Base-by-base conservation (phyloP, 35 echinoderm and acorn worm genomes). In the Apostichopus californicus region DNA sequence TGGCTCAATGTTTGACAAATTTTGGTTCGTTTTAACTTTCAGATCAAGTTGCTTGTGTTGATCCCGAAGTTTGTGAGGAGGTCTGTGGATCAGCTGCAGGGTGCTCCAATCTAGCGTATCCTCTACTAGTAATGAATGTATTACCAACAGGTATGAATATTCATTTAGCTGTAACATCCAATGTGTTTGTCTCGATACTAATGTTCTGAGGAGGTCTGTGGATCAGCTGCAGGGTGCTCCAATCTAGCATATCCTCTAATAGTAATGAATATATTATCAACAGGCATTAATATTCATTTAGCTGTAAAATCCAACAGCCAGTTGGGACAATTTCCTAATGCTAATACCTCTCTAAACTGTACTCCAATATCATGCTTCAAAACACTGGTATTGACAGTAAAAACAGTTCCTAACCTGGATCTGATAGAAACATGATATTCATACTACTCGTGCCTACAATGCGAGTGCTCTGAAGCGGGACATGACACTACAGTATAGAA, bases 101-200 rank as follows among this genome's bases (percentile, higher is more conserved):
- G 54, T 98, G 97, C 80, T 96, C 97, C 7, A 98, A 98, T 77
- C 59, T 98, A 22, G 97, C 97, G 5, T 98, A 98, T 75, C 97
- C 97, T 59, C 81, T 94, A 1, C 77, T 98, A 57, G 97, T 98
- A 18, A 98, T 98, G 97, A 87, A 96, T 53, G 73, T 96, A 17
- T 88, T 98, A 24, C 97, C 97, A 66, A 92, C 71, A 78, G 97
- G 97, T 96, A 28, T 68, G 17, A 68, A 68, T 68, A 68, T 68
- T 68, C 64, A 68, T 68, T 28, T 28, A 28, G 26, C 26, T 28
- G 26, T 28, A 28, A 28, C 0, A 28, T 28, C 26, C 26, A 28
- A 1, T 28, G 26, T 1, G 26, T 28, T 28, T 28, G 26, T 28
- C 26, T 28, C 1, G 26, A 28, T 28, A 28, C 26, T 28, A 28